Evolutionary conservation across 2,888 invertebrate species (phyloP), one percentile per base, ranked within the genome.

Genomic region (Ectemnius cavifrons): DNA sequence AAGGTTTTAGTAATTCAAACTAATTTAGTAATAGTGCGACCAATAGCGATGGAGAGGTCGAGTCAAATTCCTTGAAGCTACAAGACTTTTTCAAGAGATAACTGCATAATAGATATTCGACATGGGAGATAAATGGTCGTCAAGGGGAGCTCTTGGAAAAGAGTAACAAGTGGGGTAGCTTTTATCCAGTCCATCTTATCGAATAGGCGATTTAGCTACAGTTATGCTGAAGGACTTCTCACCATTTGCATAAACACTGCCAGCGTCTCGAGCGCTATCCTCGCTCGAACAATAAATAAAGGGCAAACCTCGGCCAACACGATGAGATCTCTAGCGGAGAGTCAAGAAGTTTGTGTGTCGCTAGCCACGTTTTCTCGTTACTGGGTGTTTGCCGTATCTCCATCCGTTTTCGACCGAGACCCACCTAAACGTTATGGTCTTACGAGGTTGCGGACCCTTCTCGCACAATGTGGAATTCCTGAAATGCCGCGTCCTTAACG

Each of bases 101-200:
- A 58, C 56, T 27, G 67, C 57, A 66, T 78, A 78, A 79, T 79
- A 75, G 78, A 78, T 79, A 78, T 78, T 78, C 71, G 66, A 69
- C 75, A 70, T 78, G 47, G 57, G 73, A 66, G 65, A 73, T 73
- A 72, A 77, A 74, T 67, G 72, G 71, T 71, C 13, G 14, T 59
- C 20, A 16, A 61, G 47, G 37, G 18, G 20, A 71, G 68, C 47
- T 27, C 1, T 47, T 58, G 66, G 56, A 66, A 73, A 46, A 45
- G 76, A 65, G 84, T 84, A 84, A 79, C 80, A 84, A 83, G 80
- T 80, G 78, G 78, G 81, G 77, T 68, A 78, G 65, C 79, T 77
- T 37, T 84, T 79, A 83, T 83, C 81, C 78, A 71, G 77, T 84
- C 67, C 78, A 72, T 82, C 79, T 82, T 80, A 79, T 79, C 83